A percentile compares a stretch with the other conserved stretches of the same genome.
These are phyloP conservation scores for Ephestia elutella DNA, from an alignment of 1,140 invertebrate species.

Conservation along the genomic window DNA sequence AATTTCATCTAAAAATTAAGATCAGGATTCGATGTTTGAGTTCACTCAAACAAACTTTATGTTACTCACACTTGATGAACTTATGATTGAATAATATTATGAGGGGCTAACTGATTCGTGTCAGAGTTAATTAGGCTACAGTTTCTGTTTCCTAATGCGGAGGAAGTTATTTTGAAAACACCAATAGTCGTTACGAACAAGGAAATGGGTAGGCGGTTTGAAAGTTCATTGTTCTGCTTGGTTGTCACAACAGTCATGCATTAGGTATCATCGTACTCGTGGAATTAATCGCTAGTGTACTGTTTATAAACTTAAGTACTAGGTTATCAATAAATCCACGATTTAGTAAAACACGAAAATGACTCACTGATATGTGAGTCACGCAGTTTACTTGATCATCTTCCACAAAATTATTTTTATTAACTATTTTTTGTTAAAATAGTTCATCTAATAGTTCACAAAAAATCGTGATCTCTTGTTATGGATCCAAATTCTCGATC, in stretches of 20 bases:
- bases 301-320: slow-evolving; percentile 7
- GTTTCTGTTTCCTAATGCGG: background rate
- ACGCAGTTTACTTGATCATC: background rate
- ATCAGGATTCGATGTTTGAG: too few species aligned
- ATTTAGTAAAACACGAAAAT: background rate
- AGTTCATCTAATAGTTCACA: background rate
- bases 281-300: too few species aligned
- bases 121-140: too few species aligned
- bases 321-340: background rate
- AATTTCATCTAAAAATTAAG: too few species aligned
- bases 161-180: background rate
- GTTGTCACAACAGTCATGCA: slow-evolving; percentile 3
- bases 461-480: background rate
- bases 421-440: background rate
- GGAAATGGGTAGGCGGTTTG: background rate
- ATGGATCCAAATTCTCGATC: background rate
- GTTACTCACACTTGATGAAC: too few species aligned
- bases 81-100: too few species aligned
- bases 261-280: background rate
- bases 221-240: slow-evolving; percentile 4
- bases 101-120: too few species aligned
- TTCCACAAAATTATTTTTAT: background rate
- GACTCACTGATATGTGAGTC: background rate
- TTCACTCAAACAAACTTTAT: too few species aligned
- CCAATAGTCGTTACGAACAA: background rate